Evolutionary conservation across 2,888 invertebrate genomes (phyloP).

Genomic region (Eucriotettix oculatus): DNA sequence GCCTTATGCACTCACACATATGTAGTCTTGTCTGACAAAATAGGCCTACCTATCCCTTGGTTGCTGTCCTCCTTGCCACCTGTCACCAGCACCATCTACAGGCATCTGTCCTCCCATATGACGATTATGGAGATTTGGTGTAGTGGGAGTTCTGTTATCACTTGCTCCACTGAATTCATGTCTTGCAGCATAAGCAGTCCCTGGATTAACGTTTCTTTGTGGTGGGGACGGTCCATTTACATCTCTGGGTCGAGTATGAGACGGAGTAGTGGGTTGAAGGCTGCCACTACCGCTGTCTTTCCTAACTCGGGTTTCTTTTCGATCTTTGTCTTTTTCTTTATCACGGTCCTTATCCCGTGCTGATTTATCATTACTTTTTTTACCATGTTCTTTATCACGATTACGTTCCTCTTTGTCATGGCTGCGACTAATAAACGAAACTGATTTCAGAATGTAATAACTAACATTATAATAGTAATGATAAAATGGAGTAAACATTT

Average conservation of each 20-base stretch:
- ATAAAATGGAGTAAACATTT: no score
- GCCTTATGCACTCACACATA: no score
- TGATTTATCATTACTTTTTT: constrained; percentile 23
- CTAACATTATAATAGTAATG: no score
- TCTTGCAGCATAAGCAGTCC: neutral
- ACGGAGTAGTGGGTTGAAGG: neutral
- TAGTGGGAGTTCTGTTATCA: neutral
- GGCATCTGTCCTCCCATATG: neutral
- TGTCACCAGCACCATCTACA: constrained; percentile 3
- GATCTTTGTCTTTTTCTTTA: constrained; percentile 33
- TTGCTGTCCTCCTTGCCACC: constrained; percentile 5
- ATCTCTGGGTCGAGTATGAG: neutral
- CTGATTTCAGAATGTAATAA: no score
- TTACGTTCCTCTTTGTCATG: constrained; percentile 15
- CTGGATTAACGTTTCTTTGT: constrained; percentile 1
- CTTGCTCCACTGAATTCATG: constrained; percentile 3
- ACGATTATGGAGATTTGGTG: neutral
- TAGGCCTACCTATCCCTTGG: constrained; percentile 5
- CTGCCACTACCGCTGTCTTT: constrained; percentile 7
- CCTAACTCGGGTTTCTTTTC: constrained; percentile 16
- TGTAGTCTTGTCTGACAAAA: neutral
- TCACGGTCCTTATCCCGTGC: constrained; percentile 38
- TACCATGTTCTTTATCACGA: constrained; percentile 24
- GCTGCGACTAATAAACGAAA: neutral
- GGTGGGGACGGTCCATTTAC: constrained; percentile 3